Percentiles rank a stretch among this genome's conserved stretches.
phyloP scores from a whole-genome alignment of 2,797 vertebrate genomes.

The Cossypha heuglini region DNA sequence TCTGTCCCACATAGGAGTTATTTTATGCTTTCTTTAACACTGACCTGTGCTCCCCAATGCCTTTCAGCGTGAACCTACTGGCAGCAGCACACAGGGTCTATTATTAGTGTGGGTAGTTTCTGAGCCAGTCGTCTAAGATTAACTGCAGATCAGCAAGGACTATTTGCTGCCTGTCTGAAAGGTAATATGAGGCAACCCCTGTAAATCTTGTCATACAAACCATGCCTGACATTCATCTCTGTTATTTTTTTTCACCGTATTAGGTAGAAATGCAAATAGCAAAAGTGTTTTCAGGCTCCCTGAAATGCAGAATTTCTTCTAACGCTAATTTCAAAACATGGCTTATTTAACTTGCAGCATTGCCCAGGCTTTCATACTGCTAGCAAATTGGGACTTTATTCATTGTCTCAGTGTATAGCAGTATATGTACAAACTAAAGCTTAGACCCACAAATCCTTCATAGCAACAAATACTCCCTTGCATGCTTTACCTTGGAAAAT shows the following conservation, averaged over 20 bases:
- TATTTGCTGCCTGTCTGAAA: conserved; percentile 76
- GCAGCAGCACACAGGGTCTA: conserved; percentile 47
- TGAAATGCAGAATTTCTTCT: conserved; percentile 15
- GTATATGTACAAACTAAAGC: neutral
- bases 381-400: neutral
- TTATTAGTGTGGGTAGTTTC: conserved; percentile 75
- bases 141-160: conserved; percentile 76
- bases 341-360: neutral
- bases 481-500: neutral
- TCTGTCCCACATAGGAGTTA: neutral
- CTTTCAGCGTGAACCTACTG: conserved; percentile 9
- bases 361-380: neutral
- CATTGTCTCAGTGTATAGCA: neutral
- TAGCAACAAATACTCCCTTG: neutral
- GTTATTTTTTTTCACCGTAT: conserved; percentile 53
- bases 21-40: neutral
- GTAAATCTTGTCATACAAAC: conserved; percentile 52
- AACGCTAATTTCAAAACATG: neutral
- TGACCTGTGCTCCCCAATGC: neutral
- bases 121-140: conserved; percentile 70
- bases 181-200: conserved; percentile 68
- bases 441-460: neutral
- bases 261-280: conserved; percentile 39
- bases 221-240: conserved; percentile 44
- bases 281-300: neutral